These are phyloP conservation scores for Lanius ludovicianus DNA, from an alignment of 2,113 vertebrate species.

Conservation along the genomic window DNA sequence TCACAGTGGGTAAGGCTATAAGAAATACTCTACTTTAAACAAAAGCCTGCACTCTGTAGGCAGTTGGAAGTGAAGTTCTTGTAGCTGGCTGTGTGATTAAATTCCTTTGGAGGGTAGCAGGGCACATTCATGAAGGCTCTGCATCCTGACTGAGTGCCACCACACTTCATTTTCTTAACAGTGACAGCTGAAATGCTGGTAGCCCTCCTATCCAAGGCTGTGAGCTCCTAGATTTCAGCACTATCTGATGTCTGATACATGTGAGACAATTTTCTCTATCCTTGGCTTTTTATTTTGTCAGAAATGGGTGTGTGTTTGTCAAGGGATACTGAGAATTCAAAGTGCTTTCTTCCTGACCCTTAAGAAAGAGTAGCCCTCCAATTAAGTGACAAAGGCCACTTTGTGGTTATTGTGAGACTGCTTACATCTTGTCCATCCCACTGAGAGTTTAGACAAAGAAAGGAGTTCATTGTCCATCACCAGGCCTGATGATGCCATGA, in stretches of 20 bases:
- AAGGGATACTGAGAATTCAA: neutral
- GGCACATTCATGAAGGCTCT: neutral
- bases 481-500: neutral
- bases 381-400: neutral
- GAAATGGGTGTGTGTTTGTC: neutral
- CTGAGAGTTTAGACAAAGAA: neutral
- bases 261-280: neutral
- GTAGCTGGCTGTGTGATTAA: neutral
- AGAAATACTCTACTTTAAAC: slow-evolving; percentile 56
- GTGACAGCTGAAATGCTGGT: neutral
- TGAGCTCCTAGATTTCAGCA: neutral
- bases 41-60: neutral
- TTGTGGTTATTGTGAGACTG: neutral
- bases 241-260: neutral
- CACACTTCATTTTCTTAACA: neutral
- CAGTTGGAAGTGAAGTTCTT: slow-evolving; percentile 2
- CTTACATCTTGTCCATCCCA: neutral
- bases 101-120: slow-evolving; percentile 5
- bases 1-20: slow-evolving; percentile 36
- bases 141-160: neutral
- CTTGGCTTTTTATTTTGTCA: neutral
- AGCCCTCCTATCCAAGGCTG: neutral
- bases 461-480: neutral
- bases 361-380: neutral
- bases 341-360: neutral